These are phyloP conservation scores for Tragopan temminckii DNA, from an alignment of 2,797 vertebrate species.

Conservation along the genomic window DNA sequence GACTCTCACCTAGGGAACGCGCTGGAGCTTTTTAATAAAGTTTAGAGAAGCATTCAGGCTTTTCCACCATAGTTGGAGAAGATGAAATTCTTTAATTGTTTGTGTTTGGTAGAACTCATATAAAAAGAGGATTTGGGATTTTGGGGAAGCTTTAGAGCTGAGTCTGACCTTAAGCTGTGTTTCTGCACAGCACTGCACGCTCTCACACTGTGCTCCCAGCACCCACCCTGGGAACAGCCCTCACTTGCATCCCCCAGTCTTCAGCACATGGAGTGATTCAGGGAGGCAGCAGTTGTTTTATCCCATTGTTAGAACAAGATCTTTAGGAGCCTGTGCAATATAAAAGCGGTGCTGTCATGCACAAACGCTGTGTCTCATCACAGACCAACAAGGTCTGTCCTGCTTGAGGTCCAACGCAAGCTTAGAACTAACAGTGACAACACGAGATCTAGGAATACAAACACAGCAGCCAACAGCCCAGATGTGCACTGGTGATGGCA, in stretches of 20 bases:
- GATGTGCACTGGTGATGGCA: not conserved
- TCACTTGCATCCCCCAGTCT: not conserved
- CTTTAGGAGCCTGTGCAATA: not conserved
- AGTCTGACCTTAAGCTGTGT: conserved; percentile 63
- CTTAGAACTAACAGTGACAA: not conserved
- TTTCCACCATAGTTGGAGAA: conserved; percentile 48
- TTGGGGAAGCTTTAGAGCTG: conserved; percentile 60
- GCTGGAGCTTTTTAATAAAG: conserved; percentile 54
- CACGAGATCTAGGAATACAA: not conserved
- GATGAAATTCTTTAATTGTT: conserved; percentile 74
- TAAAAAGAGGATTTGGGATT: conserved; percentile 77
- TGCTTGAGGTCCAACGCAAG: not conserved
- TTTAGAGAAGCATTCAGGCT: conserved; percentile 47
- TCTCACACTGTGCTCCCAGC: conserved; percentile 44
- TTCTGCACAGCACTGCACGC: conserved; percentile 22
- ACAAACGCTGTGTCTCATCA: not conserved
- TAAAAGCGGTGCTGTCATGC: not conserved
- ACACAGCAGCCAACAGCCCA: not conserved
- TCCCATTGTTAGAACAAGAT: not conserved
- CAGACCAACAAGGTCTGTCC: not conserved
- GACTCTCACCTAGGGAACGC: conserved; percentile 30
- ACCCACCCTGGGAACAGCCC: conserved; percentile 38
- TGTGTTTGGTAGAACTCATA: conserved; percentile 70
- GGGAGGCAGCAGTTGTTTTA: conserved; percentile 14
- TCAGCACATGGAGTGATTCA: not conserved